phyloP scores from a whole-genome alignment of 2,888 invertebrate species.

The Sturmia bella region DNA sequence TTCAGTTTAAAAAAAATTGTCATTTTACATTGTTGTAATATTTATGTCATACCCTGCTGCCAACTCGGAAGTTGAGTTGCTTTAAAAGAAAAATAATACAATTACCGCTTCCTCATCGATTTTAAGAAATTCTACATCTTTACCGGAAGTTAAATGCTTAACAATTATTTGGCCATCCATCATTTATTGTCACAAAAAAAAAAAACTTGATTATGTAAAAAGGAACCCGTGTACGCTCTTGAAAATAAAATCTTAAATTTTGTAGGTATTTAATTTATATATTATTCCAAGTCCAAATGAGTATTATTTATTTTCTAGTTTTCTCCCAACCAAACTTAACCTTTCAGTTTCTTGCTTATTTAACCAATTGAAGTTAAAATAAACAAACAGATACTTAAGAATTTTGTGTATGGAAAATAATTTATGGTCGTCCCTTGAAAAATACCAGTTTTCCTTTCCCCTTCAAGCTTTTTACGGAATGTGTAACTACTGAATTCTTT shows the following conservation, averaged over 20 bases:
- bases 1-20: constrained; percentile 25
- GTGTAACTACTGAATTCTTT: too few species aligned
- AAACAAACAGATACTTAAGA: constrained; percentile 62
- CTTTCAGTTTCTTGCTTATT: not conserved
- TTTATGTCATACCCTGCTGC: constrained; percentile 16
- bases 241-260: too few species aligned
- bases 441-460: constrained; percentile 42
- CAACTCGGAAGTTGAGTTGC: constrained; percentile 53
- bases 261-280: not conserved
- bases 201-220: not conserved
- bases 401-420: constrained; percentile 9
- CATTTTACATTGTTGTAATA: not conserved
- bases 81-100: not conserved
- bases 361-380: constrained; percentile 38
- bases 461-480: not conserved
- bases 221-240: too few species aligned
- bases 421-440: not conserved
- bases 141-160: constrained; percentile 61
- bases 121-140: not conserved
- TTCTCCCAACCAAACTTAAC: constrained; percentile 19
- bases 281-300: not conserved
- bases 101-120: constrained; percentile 7
- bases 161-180: constrained; percentile 47
- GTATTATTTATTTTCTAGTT: not conserved
- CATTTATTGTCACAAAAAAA: not conserved